phyloP scores from a whole-genome alignment of 2,797 vertebrate genomes.

The Ptychadena robeensis region DNA sequence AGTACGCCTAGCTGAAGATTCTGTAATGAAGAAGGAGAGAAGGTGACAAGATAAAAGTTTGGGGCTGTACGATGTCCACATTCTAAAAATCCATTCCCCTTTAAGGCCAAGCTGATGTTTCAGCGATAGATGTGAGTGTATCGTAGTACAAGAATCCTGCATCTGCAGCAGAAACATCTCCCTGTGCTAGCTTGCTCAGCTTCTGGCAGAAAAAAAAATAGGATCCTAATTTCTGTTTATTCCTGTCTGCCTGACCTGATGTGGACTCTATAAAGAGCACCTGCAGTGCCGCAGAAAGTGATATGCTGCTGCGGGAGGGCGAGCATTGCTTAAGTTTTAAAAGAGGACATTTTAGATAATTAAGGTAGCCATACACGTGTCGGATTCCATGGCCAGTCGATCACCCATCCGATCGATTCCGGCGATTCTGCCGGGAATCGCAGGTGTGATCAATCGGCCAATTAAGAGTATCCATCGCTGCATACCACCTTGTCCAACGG shows the following conservation, averaged over 20 bases:
- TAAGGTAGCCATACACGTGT: no score
- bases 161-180: not conserved
- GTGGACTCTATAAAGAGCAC: constrained; percentile 45
- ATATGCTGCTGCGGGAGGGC: no score
- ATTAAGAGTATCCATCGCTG: no score
- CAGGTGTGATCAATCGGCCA: no score
- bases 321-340: not conserved
- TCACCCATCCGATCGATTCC: no score
- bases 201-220: constrained; percentile 18
- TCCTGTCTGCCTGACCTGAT: not conserved
- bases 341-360: not conserved
- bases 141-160: constrained; percentile 13
- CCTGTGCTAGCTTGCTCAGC: not conserved
- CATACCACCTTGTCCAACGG: no score
- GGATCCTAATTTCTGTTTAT: constrained; percentile 24
- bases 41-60: no score
- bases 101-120: constrained; percentile 18
- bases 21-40: no score
- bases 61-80: no score
- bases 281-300: not conserved
- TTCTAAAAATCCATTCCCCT: not conserved
- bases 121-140: not conserved
- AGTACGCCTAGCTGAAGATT: no score
- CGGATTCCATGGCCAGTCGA: no score
- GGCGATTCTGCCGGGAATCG: no score